Evolutionary conservation across 2,797 vertebrate species (phyloP).

Genomic region (Chrosomus eos): DNA sequence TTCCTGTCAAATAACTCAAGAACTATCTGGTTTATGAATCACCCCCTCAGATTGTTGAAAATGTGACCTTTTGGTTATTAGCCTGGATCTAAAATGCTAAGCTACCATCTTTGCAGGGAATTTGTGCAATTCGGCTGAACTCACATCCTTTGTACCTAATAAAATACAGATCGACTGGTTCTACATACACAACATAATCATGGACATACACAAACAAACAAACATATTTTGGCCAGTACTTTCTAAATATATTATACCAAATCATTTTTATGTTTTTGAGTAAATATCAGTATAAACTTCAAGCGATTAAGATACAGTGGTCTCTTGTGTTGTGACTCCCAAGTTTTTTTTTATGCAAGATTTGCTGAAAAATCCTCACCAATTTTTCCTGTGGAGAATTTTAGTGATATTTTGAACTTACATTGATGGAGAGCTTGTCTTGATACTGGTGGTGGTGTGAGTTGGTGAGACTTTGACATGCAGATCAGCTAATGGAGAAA

Average conservation of each 20-base stretch:
- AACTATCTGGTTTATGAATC: neutral
- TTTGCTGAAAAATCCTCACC: neutral
- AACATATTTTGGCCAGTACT: neutral
- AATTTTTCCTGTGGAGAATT: neutral
- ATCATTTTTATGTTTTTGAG: neutral
- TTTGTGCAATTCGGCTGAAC: conserved; percentile 15
- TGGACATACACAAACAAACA: neutral
- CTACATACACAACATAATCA: conserved; percentile 10
- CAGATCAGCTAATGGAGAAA: conserved; percentile 60
- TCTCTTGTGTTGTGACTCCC: neutral
- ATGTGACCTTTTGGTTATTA: neutral
- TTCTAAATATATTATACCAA: conserved; percentile 1
- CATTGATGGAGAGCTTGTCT: conserved; percentile 39
- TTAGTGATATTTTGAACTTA: neutral
- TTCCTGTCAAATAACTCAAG: neutral
- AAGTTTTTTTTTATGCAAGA: too few species aligned
- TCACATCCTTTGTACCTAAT: neutral
- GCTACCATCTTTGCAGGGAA: neutral
- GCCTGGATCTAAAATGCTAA: neutral
- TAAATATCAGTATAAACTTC: conserved; percentile 4
- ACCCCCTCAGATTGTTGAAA: neutral
- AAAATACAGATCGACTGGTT: neutral
- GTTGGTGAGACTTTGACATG: conserved; percentile 65
- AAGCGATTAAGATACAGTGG: neutral
- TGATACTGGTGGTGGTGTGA: conserved; percentile 59